Base-by-base conservation (phyloP, 2,113 vertebrate species). In the Oenanthe oenanthe region DNA sequence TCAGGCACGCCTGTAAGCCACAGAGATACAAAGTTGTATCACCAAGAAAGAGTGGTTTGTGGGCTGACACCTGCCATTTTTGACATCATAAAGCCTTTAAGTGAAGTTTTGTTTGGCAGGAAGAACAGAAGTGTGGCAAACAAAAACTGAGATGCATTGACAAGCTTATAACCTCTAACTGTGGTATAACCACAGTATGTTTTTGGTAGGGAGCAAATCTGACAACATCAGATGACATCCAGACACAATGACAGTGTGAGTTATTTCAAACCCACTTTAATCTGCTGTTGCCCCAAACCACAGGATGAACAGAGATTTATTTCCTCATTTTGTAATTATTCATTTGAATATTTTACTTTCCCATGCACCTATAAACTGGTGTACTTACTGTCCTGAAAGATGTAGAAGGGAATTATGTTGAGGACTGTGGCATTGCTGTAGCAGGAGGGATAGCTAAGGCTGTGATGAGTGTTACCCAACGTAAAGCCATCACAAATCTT, bases 41-140 rank as follows among this genome's bases (percentile, higher is more conserved):
- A 2, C 65, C n/a, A 54, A 62, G 40, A 31, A 80, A 22, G 36
- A 93, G 58, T 34, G 43, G 74, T 62, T 62, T 86, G 72, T 81
- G 58, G 57, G 51, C 57, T 3, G 2, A 51, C 76, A 32, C 22
- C 48, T 79, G 80, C 34, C 22, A 14, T 17, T 90, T 93, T 36
- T 87, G 91, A 71, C 58, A 36, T 40, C 1, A 3, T 34, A 67
- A 81, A 77, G n/a, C n/a, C 65, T 84, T n/a, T 62, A 40, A 87
- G 61, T 32, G 70, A 56, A 71, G 13, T 28, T 57, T 3, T 8
- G 47, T 57, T 67, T 81, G 61, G 80, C 86, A 91, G 73, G 48
- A 88, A 84, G 86, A 85, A 62, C 32, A 32, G 66, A 68, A 75
- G 53, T 60, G 80, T 87, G 91, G 80, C 80, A 72, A 87, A 84